A percentile compares a stretch with the other conserved stretches of the same genome.
Evolutionary conservation across 2,797 vertebrate genomes (phyloP).

Genomic region (Smutsia gigantea): DNA sequence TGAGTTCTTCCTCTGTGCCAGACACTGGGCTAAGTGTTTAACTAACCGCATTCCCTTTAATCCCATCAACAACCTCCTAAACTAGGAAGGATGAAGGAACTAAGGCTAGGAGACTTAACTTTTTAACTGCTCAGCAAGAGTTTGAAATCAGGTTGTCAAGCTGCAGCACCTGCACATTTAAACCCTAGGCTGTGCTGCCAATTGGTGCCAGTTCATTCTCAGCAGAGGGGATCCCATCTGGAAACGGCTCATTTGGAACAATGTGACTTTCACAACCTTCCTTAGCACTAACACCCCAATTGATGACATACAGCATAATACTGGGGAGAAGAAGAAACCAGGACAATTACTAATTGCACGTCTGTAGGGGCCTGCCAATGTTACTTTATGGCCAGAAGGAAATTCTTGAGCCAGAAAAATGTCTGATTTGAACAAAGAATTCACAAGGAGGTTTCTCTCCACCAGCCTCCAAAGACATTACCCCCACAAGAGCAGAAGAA

Average conservation of each 20-base stretch:
- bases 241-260: neutral
- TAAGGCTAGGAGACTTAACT: neutral
- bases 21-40: neutral
- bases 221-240: neutral
- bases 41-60: neutral
- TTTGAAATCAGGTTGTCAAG: neutral
- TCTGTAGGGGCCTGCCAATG: neutral
- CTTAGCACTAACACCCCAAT: neutral
- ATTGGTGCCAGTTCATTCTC: neutral
- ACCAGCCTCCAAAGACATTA: neutral
- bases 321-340: neutral
- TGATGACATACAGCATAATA: neutral
- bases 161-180: neutral
- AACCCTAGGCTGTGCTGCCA: neutral
- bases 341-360: neutral
- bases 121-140: neutral
- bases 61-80: neutral
- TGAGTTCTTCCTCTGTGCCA: neutral
- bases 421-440: neutral
- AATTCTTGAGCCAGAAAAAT: neutral
- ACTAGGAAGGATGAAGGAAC: neutral
- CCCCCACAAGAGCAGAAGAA: neutral
- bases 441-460: neutral
- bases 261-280: neutral
- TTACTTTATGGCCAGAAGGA: neutral